Evolutionary conservation across 2,888 invertebrate genomes (phyloP).

Genomic region (Megalurothrips usitatus): DNA sequence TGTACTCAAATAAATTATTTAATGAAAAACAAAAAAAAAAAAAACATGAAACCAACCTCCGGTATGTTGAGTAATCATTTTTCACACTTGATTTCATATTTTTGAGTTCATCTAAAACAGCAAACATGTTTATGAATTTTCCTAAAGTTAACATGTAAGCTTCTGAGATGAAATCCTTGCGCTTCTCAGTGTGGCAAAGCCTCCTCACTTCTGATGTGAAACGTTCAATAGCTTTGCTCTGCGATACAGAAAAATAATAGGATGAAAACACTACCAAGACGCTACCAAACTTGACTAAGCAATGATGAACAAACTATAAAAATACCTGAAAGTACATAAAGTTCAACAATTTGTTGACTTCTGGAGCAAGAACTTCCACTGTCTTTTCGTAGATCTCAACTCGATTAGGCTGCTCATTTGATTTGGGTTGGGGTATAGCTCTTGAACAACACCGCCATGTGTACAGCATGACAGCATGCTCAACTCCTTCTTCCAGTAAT

Average conservation of each 20-base stretch:
- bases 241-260: constrained; percentile 39
- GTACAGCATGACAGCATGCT: constrained; percentile 97
- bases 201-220: constrained; percentile 95
- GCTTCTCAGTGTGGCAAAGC: constrained; percentile 92
- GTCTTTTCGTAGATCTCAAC: constrained; percentile 98
- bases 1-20: background rate
- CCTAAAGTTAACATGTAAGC: constrained; percentile 94
- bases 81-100: constrained; percentile 99
- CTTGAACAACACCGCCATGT: constrained; percentile 99
- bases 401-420: constrained; percentile 95
- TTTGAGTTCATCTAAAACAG: constrained; percentile 96
- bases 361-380: constrained; percentile 93
- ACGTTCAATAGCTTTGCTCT: constrained; percentile 90
- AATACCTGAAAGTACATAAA: constrained; percentile 96
- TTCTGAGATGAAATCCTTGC: constrained; percentile 96
- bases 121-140: constrained; percentile 99
- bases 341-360: constrained; percentile 91
- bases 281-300: background rate
- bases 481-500: constrained; percentile 89
- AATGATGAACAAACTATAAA: constrained; percentile 29
- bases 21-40: background rate
- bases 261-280: background rate
- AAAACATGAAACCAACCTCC: constrained; percentile 62
- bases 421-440: constrained; percentile 95
- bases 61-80: constrained; percentile 97